Evolutionary conservation across 2,888 invertebrate genomes (phyloP).

Genomic region (Ommatoiulus sabulosus): DNA sequence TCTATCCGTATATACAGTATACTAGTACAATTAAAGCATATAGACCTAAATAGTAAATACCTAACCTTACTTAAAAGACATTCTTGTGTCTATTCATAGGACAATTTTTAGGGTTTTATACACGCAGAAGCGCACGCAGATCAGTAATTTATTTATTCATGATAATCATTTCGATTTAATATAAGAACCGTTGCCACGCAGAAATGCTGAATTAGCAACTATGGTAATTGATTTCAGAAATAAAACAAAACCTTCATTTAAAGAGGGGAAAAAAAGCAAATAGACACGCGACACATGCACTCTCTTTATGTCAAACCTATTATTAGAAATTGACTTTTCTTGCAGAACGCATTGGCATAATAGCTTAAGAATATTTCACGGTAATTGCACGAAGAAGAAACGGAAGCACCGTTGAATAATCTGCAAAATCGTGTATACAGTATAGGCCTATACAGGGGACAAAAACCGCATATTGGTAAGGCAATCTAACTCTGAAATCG

Average conservation of each 20-base stretch:
- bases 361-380: background rate
- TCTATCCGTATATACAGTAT: too few relatives aligned
- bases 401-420: slow-evolving; percentile 7
- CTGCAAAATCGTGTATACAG: background rate
- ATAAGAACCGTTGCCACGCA: background rate
- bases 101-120: too few relatives aligned
- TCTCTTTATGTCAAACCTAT: background rate
- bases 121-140: too few relatives aligned
- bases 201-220: background rate
- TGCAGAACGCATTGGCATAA: background rate
- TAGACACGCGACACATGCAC: background rate
- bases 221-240: background rate
- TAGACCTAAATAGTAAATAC: too few relatives aligned
- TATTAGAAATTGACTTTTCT: background rate
- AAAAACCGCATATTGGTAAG: background rate
- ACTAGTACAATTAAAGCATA: too few relatives aligned
- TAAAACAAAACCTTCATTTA: background rate
- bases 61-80: too few relatives aligned
- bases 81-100: too few relatives aligned
- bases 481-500: background rate
- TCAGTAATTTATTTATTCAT: background rate
- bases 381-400: background rate
- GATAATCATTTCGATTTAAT: background rate
- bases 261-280: background rate
- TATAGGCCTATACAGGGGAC: background rate